phyloP scores from a whole-genome alignment of 2,797 vertebrate genomes.

The Arremon aurantiirostris region DNA sequence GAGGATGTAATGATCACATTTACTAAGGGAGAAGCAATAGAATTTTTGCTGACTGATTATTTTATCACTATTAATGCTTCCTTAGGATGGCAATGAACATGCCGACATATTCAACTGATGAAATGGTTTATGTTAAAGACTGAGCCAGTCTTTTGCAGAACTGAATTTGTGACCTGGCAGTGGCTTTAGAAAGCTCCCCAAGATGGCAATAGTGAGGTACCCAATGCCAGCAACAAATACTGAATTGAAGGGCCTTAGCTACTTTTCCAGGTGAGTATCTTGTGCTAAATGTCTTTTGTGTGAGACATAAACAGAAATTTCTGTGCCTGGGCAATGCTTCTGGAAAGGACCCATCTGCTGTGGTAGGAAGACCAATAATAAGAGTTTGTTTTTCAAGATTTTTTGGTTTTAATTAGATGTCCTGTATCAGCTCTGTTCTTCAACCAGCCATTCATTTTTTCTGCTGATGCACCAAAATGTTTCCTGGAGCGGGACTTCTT shows the following conservation, averaged over 20 bases:
- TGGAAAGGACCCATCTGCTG: constrained; percentile 11
- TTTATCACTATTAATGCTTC: constrained; percentile 68
- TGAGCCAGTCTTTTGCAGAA: constrained; percentile 46
- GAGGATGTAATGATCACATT: constrained; percentile 62
- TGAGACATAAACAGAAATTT: constrained; percentile 12
- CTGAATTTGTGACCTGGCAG: constrained; percentile 34
- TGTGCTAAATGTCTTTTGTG: constrained; percentile 40
- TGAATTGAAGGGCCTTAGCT: neutral
- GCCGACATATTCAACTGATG: constrained; percentile 69
- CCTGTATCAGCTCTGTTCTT: neutral
- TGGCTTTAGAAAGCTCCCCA: constrained; percentile 52
- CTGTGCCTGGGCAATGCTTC: neutral
- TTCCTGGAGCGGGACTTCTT: neutral
- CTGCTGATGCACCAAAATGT: neutral
- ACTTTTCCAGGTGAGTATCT: constrained; percentile 14
- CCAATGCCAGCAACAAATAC: constrained; percentile 30
- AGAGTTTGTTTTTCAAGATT: constrained; percentile 22
- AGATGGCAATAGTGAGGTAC: constrained; percentile 17
- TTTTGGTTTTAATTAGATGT: constrained; percentile 63
- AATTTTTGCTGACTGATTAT: constrained; percentile 77
- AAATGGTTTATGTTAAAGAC: constrained; percentile 65
- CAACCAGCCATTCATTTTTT: neutral
- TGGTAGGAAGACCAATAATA: neutral
- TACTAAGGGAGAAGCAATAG: constrained; percentile 66
- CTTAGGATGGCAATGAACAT: constrained; percentile 71